Percentiles rank a stretch among this genome's conserved stretches.
Evolutionary conservation across 1,140 invertebrate genomes (phyloP).

Genomic region (Euura saliciscinereae): DNA sequence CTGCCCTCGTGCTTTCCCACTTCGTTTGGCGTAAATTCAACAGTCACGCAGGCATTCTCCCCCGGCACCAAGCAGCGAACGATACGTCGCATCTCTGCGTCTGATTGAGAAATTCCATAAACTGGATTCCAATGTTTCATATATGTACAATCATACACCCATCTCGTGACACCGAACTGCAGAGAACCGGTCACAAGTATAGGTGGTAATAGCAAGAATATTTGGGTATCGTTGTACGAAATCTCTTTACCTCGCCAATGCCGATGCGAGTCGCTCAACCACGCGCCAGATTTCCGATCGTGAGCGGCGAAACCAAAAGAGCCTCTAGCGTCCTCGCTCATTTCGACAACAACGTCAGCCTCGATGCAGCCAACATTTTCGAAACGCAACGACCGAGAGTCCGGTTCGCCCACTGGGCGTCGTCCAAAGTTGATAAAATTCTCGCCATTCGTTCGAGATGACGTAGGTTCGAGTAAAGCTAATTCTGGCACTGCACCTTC

Average conservation of each 20-base stretch:
- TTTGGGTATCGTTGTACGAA: too few species aligned
- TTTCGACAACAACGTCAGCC: slow-evolving; percentile 36
- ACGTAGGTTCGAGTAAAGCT: slow-evolving; percentile 33
- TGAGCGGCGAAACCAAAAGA: neutral
- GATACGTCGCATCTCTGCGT: slow-evolving; percentile 17
- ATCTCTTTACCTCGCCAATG: neutral
- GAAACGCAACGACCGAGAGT: slow-evolving; percentile 26
- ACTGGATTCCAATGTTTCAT: neutral
- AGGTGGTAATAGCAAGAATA: too few species aligned
- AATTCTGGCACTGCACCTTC: slow-evolving; percentile 47
- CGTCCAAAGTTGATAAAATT: slow-evolving; percentile 34
- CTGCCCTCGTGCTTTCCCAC: slow-evolving; percentile 23
- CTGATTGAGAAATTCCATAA: neutral
- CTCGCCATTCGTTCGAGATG: slow-evolving; percentile 13
- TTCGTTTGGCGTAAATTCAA: slow-evolving; percentile 30
- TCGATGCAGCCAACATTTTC: slow-evolving; percentile 40
- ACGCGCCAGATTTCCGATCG: too few species aligned
- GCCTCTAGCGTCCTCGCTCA: slow-evolving; percentile 27
- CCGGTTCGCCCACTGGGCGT: slow-evolving; percentile 30
- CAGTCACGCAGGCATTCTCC: slow-evolving; percentile 23
- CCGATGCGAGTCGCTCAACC: neutral
- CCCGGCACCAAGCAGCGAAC: slow-evolving; percentile 21
- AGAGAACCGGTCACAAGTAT: too few species aligned
- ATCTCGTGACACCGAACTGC: too few species aligned
- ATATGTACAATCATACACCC: too few species aligned